Conservation (phyloP, 2,113 vertebrate genomes). For the Helogale parvula region DNA sequence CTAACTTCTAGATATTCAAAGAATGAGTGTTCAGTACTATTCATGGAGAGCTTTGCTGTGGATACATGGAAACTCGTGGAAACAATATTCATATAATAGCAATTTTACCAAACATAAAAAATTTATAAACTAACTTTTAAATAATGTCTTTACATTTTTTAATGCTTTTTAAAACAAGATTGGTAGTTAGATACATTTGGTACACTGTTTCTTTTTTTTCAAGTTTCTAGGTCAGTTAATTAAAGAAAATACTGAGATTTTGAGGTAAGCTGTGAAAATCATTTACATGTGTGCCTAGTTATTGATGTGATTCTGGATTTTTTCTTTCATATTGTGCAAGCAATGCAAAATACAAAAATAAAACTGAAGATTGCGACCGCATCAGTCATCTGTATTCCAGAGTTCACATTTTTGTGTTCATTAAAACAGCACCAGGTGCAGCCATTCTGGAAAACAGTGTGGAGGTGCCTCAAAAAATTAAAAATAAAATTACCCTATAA, state of each 20-base stretch:
- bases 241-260: slow-evolving; percentile 50
- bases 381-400: background rate
- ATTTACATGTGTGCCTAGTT: background rate
- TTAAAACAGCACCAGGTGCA: background rate
- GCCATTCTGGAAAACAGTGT: no score
- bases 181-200: background rate
- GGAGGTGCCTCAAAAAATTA: no score
- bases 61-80: no score
- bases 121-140: background rate
- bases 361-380: background rate
- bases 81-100: background rate
- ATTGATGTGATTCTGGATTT: slow-evolving; percentile 19
- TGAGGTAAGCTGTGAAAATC: slow-evolving; percentile 15
- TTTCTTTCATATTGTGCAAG: background rate
- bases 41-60: background rate
- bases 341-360: slow-evolving; percentile 33
- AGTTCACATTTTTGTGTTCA: background rate
- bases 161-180: background rate
- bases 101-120: background rate
- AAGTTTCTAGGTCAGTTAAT: slow-evolving; percentile 49
- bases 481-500: no score
- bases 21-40: background rate
- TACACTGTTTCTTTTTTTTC: background rate
- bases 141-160: background rate
- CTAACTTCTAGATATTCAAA: background rate